phyloP scores from a whole-genome alignment of 2,113 vertebrate genomes.

The Ictalurus furcatus region DNA sequence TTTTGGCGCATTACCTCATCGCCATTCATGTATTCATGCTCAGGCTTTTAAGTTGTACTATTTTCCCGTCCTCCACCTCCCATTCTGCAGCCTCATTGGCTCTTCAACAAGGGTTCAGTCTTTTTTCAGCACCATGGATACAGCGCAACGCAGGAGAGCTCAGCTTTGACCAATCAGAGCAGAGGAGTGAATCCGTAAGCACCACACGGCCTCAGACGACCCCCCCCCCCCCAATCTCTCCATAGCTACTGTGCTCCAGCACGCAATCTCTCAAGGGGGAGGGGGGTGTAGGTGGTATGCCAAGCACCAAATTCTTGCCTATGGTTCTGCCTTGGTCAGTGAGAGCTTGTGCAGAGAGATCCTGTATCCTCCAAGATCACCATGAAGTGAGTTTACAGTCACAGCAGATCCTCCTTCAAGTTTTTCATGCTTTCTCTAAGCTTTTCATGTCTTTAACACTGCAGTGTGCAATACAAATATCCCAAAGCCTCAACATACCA shows the following conservation, averaged over 20 bases:
- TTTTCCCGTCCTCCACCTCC: constrained; percentile 60
- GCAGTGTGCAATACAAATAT: not conserved
- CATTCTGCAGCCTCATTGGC: constrained; percentile 23
- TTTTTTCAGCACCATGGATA: constrained; percentile 80
- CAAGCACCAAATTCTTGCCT: constrained; percentile 66
- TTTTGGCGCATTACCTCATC: constrained; percentile 77
- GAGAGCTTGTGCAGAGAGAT: constrained; percentile 16
- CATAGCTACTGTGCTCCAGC: constrained; percentile 48
- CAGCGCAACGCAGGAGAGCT: constrained; percentile 70
- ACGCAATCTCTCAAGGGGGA: constrained; percentile 69
- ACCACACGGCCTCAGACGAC: constrained; percentile 64
- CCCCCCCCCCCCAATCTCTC: constrained; percentile 15
- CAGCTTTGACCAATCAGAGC: constrained; percentile 69
- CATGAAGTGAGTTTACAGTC: constrained; percentile 26
- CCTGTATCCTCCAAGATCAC: constrained; percentile 23
- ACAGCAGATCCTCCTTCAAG: constrained; percentile 14
- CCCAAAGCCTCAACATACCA: not conserved
- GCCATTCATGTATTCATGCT: constrained; percentile 75
- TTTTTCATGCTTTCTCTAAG: not conserved
- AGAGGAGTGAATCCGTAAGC: constrained; percentile 64
- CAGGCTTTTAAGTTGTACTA: constrained; percentile 69
- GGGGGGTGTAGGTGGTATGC: constrained; percentile 50
- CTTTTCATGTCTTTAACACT: not conserved
- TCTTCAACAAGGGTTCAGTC: constrained; percentile 65
- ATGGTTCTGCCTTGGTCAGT: constrained; percentile 37